These are phyloP conservation scores for Matsumurasca onukii DNA, from an alignment of 1,140 invertebrate genomes.

Conservation along the genomic window DNA sequence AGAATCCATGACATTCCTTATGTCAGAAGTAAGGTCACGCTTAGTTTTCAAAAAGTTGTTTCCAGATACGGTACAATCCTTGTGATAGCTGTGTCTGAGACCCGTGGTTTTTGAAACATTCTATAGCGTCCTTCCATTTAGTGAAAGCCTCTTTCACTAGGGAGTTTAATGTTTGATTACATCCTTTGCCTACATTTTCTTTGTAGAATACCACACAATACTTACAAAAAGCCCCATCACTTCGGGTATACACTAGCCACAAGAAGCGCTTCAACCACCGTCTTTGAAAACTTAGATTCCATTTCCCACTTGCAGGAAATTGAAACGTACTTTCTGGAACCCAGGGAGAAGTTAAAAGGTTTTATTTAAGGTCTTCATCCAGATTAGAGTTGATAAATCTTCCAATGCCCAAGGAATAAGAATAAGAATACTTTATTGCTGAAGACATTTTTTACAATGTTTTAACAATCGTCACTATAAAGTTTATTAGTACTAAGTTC, in stretches of 20 bases:
- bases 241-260: slow-evolving; percentile 3
- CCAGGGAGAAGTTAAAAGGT: neutral
- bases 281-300: slow-evolving; percentile 13
- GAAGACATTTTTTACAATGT: no score
- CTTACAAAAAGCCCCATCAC: slow-evolving; percentile 8
- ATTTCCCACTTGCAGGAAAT: slow-evolving; percentile 7
- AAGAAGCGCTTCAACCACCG: neutral
- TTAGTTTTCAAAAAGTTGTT: neutral
- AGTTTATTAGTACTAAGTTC: no score
- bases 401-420: no score
- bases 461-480: no score
- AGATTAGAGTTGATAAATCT: no score
- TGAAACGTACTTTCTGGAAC: neutral
- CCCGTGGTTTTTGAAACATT: neutral
- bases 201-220: slow-evolving; percentile 10
- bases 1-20: neutral
- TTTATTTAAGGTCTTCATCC: neutral
- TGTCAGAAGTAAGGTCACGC: neutral
- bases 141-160: neutral
- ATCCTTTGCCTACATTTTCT: neutral
- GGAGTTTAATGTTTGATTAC: neutral
- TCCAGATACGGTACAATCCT: no score
- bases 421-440: no score
- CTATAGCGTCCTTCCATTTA: neutral
- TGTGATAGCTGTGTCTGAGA: no score